phyloP scores from a whole-genome alignment of 2,797 vertebrate genomes.

The Allobates femoralis region DNA sequence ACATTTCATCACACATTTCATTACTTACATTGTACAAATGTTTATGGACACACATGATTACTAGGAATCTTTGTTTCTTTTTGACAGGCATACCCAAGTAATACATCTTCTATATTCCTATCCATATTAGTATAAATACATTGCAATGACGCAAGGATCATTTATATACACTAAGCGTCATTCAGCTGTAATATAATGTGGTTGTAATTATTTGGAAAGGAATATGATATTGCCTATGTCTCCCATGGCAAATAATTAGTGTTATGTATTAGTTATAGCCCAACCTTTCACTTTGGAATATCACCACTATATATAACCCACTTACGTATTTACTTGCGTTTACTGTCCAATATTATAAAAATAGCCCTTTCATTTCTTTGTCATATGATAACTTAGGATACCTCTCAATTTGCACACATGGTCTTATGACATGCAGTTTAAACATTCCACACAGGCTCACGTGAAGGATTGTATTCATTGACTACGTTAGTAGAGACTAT shows the following conservation, averaged over 20 bases:
- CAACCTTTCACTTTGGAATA: conserved; percentile 57
- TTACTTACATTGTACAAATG: too few species aligned
- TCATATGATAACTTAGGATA: conserved; percentile 62
- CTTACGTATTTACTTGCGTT: conserved; percentile 60
- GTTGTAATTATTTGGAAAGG: conserved; percentile 29
- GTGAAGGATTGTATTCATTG: conserved; percentile 60
- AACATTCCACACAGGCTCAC: conserved; percentile 54
- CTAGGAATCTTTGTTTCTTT: not conserved
- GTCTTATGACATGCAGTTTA: conserved; percentile 58
- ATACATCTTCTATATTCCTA: not conserved
- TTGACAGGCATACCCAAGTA: not conserved
- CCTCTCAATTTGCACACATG: conserved; percentile 62
- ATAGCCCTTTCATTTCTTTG: conserved; percentile 59
- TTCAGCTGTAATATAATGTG: conserved; percentile 20
- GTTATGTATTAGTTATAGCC: conserved; percentile 39
- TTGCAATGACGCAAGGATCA: not conserved
- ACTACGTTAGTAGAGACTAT: conserved; percentile 48
- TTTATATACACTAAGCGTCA: not conserved
- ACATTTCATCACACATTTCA: too few species aligned
- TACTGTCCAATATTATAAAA: conserved; percentile 47
- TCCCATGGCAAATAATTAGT: conserved; percentile 40
- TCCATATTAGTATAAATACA: conserved; percentile 1
- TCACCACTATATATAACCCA: conserved; percentile 54
- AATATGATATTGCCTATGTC: conserved; percentile 32
- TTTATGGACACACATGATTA: too few species aligned